A percentile compares a stretch with the other conserved stretches of the same genome.
Evolutionary conservation across 2,113 vertebrate species (phyloP).

Genomic region (Todiramphus chloris): DNA sequence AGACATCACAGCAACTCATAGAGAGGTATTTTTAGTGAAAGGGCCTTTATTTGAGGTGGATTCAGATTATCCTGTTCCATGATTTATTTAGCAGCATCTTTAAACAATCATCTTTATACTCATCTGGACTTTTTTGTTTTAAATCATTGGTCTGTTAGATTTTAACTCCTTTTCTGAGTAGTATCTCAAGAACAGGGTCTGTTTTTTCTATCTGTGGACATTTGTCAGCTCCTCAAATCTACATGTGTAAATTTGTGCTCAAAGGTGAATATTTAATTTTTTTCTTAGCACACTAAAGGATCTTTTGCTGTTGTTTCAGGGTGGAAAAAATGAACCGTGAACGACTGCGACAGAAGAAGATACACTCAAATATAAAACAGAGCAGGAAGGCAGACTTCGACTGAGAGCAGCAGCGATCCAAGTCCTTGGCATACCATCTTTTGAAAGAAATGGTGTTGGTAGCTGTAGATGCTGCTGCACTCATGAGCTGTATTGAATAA

Average conservation of each 20-base stretch:
- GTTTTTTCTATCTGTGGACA: neutral
- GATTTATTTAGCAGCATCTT: neutral
- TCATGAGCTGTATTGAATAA: neutral
- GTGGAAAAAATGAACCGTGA: constrained; percentile 79
- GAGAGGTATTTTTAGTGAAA: constrained; percentile 74
- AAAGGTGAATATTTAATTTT: neutral
- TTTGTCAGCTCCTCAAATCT: neutral
- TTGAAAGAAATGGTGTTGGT: neutral
- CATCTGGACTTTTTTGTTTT: neutral
- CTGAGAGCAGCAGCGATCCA: constrained; percentile 25
- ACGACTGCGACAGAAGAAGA: constrained; percentile 77
- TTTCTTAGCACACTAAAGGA: neutral
- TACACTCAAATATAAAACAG: constrained; percentile 72
- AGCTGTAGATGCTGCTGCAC: neutral
- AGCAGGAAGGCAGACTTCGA: constrained; percentile 70
- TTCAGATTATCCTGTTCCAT: fast-evolving
- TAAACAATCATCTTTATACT: neutral
- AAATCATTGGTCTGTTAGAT: neutral
- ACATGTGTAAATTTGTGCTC: neutral
- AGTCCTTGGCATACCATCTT: neutral
- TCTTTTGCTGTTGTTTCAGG: constrained; percentile 51
- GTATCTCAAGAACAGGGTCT: neutral
- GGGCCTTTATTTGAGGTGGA: neutral
- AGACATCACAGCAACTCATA: constrained; percentile 72
- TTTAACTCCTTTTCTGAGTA: neutral